Base-by-base conservation (phyloP, 35 echinoderm and acorn worm species). In the Chiridota heheva region DNA sequence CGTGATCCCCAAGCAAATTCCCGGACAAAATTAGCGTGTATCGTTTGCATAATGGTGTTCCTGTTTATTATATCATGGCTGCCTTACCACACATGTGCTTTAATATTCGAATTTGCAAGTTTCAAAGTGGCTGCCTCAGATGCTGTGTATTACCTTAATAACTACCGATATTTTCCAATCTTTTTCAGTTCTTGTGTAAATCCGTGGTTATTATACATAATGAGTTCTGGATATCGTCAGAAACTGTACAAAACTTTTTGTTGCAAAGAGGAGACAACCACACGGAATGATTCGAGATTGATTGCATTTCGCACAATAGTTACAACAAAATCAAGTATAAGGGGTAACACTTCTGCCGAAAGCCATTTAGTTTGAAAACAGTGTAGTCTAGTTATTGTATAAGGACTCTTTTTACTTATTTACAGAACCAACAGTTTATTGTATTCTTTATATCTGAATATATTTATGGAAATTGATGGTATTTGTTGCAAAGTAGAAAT, bases 211-310 rank as follows among this genome's bases (percentile, higher is more conserved):
- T 20, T 69, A 1, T 69, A 69, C 65, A 36, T 37, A 1, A 69
- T 69, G 65, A 69, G 65, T 33, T 36, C 65, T 5, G 65, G 65
- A 40, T 69, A 69, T 69, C 65, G 65, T 5, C 27, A 69, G 34
- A 69, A 26, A 40, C 34, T 69, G 31, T 22, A n/a, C 4, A 34
- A 36, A 22, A 53, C 22, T 10, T 22, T 53, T 22, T 53, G 48
- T 22, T 53, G 48, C 22, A 53, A 22, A 53, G 10, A 22, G 48
- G 48, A 22, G 20, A 60, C 0, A 18, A 13, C 24, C 26, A 28
- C 7, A 5, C 2, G 58, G 1, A 16, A 60, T 5, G 58, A 60
- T 13, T 60, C 58, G 3, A 60, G 20, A 60, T 28, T 60, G 58
- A 6, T 60, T 24, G 33, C 58, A 4, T 60, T 60, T 6, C 58